A percentile compares a stretch with the other conserved stretches of the same genome.
Evolutionary conservation across 2,888 invertebrate species (phyloP).

Genomic region (Drosophila mettleri): DNA sequence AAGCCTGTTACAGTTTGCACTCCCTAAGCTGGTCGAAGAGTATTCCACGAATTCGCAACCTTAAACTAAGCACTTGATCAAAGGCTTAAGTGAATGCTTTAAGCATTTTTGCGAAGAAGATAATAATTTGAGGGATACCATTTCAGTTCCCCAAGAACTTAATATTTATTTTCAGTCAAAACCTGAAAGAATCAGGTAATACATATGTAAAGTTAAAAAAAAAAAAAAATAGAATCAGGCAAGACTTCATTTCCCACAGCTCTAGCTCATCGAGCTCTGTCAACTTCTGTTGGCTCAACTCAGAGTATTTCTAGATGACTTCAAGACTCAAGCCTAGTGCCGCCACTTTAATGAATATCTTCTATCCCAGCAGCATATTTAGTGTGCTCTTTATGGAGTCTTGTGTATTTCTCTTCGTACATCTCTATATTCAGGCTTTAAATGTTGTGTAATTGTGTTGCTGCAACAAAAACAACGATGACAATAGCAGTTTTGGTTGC

Average conservation of each 20-base stretch:
- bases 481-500: conserved; percentile 60
- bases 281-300: background rate
- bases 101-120: background rate
- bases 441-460: conserved; percentile 69
- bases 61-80: background rate
- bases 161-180: background rate
- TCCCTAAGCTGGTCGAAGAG: conserved; percentile 13
- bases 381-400: background rate
- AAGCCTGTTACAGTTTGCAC: conserved; percentile 24
- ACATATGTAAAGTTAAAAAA: too few species aligned
- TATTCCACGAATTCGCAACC: too few species aligned
- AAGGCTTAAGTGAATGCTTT: background rate
- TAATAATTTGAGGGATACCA: background rate
- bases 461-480: conserved; percentile 37
- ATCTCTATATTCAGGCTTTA: conserved; percentile 39
- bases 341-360: background rate
- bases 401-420: conserved; percentile 2
- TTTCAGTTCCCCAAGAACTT: too few species aligned
- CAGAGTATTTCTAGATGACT: background rate
- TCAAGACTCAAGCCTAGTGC: background rate
- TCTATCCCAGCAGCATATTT: background rate
- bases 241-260: background rate
- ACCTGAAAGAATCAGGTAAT: background rate
- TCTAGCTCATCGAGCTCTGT: too few species aligned
- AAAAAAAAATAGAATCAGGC: too few species aligned